These are phyloP conservation scores for Drosophila orosa DNA, from an alignment of 1,140 invertebrate species.

Conservation along the genomic window DNA sequence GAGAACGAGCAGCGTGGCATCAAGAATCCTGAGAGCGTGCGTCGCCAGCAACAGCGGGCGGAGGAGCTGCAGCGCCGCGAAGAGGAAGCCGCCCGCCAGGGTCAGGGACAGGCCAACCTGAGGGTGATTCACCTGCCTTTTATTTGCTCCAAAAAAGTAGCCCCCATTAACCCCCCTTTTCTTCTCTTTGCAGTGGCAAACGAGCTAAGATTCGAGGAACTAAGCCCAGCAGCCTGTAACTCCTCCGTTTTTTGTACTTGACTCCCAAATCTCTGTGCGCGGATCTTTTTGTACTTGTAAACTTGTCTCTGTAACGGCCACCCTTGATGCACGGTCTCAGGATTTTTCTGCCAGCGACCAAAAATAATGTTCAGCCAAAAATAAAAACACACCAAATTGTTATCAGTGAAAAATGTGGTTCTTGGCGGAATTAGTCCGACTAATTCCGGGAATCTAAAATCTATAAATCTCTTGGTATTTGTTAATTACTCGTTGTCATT, in stretches of 20 bases:
- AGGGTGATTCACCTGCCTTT: slow-evolving; percentile 39
- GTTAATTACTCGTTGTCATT: slow-evolving; percentile 12
- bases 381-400: slow-evolving; percentile 35
- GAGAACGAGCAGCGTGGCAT: slow-evolving; percentile 76
- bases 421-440: background rate
- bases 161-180: background rate
- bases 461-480: background rate
- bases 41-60: slow-evolving; percentile 66
- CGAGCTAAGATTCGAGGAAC: slow-evolving; percentile 13
- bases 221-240: background rate
- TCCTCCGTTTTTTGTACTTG: slow-evolving; percentile 32
- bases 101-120: slow-evolving; percentile 61
- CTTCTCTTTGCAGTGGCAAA: slow-evolving; percentile 26
- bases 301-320: slow-evolving; percentile 4
- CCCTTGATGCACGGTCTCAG: background rate
- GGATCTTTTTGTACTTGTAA: slow-evolving; percentile 12
- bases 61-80: slow-evolving; percentile 65
- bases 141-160: background rate
- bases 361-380: slow-evolving; percentile 37
- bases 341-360: slow-evolving; percentile 11
- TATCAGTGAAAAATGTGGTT: slow-evolving; percentile 16
- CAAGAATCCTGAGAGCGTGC: slow-evolving; percentile 73
- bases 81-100: slow-evolving; percentile 67
- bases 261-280: background rate
- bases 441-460: slow-evolving; percentile 1